These are phyloP conservation scores for Sisor rabdophorus DNA, from an alignment of 2,113 vertebrate species.

Conservation along the genomic window DNA sequence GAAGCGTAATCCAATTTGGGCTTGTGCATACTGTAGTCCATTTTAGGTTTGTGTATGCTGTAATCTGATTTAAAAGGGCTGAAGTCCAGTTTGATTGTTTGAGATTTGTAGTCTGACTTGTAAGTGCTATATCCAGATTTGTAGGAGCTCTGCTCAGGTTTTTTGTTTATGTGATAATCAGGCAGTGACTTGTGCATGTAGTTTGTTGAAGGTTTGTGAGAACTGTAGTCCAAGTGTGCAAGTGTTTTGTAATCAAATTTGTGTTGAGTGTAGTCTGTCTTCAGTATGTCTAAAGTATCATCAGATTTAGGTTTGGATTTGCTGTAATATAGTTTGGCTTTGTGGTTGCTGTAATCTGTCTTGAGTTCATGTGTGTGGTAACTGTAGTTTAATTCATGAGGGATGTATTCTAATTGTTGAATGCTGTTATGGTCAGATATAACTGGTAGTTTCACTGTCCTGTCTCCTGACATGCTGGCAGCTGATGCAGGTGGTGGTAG, in stretches of 20 bases:
- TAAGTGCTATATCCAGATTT: slow-evolving; percentile 68
- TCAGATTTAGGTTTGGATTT: slow-evolving; percentile 68
- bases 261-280: slow-evolving; percentile 66
- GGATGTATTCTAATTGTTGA: slow-evolving; percentile 81
- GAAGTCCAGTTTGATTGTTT: slow-evolving; percentile 63
- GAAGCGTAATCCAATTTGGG: slow-evolving; percentile 61
- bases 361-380: slow-evolving; percentile 66
- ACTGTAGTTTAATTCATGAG: slow-evolving; percentile 68
- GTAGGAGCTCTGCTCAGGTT: slow-evolving; percentile 67
- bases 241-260: slow-evolving; percentile 67
- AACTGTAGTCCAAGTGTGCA: slow-evolving; percentile 65
- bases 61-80: slow-evolving; percentile 65
- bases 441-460: slow-evolving; percentile 81
- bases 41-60: slow-evolving; percentile 67
- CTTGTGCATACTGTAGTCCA: slow-evolving; percentile 64
- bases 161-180: slow-evolving; percentile 65
- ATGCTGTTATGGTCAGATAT: slow-evolving; percentile 86
- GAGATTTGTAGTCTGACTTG: slow-evolving; percentile 66
- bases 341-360: slow-evolving; percentile 51
- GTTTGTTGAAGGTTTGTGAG: slow-evolving; percentile 63
- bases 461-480: slow-evolving; percentile 74
- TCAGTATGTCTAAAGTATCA: slow-evolving; percentile 68
- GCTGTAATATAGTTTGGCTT: slow-evolving; percentile 64
- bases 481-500: slow-evolving; percentile 77
- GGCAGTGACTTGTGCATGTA: slow-evolving; percentile 67